Evolutionary conservation across 2,888 invertebrate genomes (phyloP), one percentile per base, ranked within the genome.

Genomic region (Pachliopta kotzebuea): DNA sequence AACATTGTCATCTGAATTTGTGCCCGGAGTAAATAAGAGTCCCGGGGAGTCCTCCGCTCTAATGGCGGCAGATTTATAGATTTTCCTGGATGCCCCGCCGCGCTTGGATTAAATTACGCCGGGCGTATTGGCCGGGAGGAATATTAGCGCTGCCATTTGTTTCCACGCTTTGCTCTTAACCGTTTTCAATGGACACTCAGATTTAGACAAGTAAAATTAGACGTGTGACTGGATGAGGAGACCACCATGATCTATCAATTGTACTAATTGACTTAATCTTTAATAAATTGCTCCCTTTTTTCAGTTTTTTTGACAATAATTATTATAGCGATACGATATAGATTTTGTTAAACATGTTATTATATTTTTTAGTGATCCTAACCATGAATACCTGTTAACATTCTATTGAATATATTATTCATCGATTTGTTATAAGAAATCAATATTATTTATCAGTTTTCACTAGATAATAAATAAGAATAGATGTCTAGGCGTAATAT

Each of bases 1-100:
- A 91, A 91, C 91, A 91, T 91, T 91, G 91, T 91, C 91, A 91
- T 91, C 91, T 90, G 89, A 91, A 90, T 90, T 91, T 88, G 90
- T 89, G 90, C 89, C 84, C 89, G 88, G 82, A 90, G 90, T 90
- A 90, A 91, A 90, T 91, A 91, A 90, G 90, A 90, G 87, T 90
- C 88, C 88, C 79, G 88, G 90, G 90, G 90, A 88, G 89, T 85
- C 80, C 78, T 74, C 71, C 75, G 72, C 77, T 85, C 85, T 90
- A 91, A 91, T 91, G 90, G 90, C 87, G 89, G 90, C 88, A 91
- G 90, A 91, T 91, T 91, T 91, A 91, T 91, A 91, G 90, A 91
- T 91, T 91, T 90, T 88, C 88, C 84, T 83, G 82, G 84, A 86
- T 85, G 85, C 80, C 86, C 90, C 90, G 85, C 84, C 83, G 89